Percentiles rank a stretch among this genome's conserved stretches.
Evolutionary conservation across 2,888 invertebrate genomes (phyloP).

Genomic region (Ypsolopha scabrella): DNA sequence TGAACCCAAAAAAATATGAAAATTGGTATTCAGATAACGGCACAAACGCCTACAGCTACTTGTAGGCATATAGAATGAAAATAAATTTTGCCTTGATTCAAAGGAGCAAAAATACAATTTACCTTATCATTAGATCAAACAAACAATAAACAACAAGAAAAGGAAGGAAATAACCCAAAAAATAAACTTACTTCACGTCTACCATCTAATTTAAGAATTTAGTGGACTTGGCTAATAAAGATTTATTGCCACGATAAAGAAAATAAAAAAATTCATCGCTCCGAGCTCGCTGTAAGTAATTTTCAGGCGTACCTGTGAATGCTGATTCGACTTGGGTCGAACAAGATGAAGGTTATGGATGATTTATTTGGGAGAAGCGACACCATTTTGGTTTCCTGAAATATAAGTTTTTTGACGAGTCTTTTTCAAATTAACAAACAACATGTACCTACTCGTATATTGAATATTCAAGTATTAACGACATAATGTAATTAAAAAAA

Average conservation of each 20-base stretch:
- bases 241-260: constrained; percentile 46
- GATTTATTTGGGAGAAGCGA: not conserved
- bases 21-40: too few relatives aligned
- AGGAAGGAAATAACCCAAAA: not conserved
- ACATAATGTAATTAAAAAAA: too few relatives aligned
- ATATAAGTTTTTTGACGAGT: not conserved
- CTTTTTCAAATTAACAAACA: not conserved
- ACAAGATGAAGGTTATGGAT: constrained; percentile 20
- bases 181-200: too few relatives aligned
- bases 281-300: constrained; percentile 58
- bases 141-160: not conserved
- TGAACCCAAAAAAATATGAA: too few relatives aligned
- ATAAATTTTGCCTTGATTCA: not conserved
- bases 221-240: constrained; percentile 52
- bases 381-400: not conserved
- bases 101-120: not conserved
- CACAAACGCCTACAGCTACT: too few relatives aligned
- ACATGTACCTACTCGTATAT: not conserved
- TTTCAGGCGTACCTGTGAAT: constrained; percentile 61
- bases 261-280: constrained; percentile 51
- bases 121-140: not conserved
- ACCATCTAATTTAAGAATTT: constrained; percentile 13
- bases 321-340: constrained; percentile 64
- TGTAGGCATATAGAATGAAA: not conserved
- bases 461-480: too few relatives aligned